Conservation (phyloP, 2,113 vertebrate genomes). For the Tretioscincus oriximinensis region DNA sequence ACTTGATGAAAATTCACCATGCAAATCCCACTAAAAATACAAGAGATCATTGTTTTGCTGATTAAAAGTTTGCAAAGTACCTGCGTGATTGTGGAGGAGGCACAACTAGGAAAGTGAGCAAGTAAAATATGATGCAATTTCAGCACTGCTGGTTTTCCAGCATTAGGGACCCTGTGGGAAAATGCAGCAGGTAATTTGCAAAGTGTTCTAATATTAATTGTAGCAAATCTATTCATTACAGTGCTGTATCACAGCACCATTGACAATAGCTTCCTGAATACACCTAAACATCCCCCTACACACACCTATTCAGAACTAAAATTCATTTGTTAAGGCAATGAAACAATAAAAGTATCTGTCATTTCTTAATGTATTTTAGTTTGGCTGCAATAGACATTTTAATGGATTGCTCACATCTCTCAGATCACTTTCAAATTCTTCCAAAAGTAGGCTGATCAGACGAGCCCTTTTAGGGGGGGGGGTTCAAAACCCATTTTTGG, state of each 20-base stretch:
- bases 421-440: not conserved
- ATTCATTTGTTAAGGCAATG: slow-evolving; percentile 47
- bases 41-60: not conserved
- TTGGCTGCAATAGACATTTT: not conserved
- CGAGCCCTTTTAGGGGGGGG: no score
- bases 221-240: slow-evolving; percentile 27
- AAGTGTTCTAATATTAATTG: slow-evolving; percentile 22
- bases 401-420: not conserved
- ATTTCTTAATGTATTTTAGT: not conserved
- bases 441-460: no score
- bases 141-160: not conserved
- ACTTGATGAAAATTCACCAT: not conserved
- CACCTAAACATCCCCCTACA: slow-evolving; percentile 37
- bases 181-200: not conserved
- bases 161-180: slow-evolving; percentile 34
- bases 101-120: not conserved
- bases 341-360: slow-evolving; percentile 5
- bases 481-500: no score
- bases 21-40: not conserved
- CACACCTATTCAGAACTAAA: slow-evolving; percentile 20
- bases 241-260: slow-evolving; percentile 30
- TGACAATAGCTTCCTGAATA: slow-evolving; percentile 40
- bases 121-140: slow-evolving; percentile 19
- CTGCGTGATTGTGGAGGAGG: slow-evolving; percentile 15
- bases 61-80: not conserved